These are phyloP conservation scores for Hippocampus barbouri DNA, from an alignment of 2,113 vertebrate genomes.

Conservation along the genomic window DNA sequence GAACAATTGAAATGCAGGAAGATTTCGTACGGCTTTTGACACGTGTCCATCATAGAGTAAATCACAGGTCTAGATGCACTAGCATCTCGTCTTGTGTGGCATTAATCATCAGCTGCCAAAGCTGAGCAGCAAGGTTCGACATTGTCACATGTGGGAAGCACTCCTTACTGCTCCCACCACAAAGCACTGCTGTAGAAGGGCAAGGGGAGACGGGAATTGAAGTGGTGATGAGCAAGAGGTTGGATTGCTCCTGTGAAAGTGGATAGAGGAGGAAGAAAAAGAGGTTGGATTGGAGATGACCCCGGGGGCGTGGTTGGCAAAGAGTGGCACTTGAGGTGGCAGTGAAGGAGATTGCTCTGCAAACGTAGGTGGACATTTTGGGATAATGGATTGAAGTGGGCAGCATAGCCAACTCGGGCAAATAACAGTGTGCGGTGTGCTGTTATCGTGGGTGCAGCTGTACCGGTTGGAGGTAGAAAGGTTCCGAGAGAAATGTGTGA, in stretches of 20 bases:
- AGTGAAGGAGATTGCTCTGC: conserved; percentile 48
- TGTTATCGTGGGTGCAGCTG: conserved; percentile 33
- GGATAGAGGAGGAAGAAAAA: conserved; percentile 35
- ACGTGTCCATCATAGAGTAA: conserved; percentile 59
- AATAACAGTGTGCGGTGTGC: conserved; percentile 36
- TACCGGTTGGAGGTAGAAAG: conserved; percentile 36
- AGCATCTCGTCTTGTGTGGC: conserved; percentile 68
- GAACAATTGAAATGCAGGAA: conserved; percentile 7
- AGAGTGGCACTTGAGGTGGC: conserved; percentile 44
- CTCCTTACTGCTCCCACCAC: conserved; percentile 46
- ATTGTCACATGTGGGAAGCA: conserved; percentile 61
- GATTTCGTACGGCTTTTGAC: conserved; percentile 14
- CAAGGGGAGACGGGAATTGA: conserved; percentile 38
- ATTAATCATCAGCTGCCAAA: conserved; percentile 69
- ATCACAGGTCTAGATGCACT: conserved; percentile 54
- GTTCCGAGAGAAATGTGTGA: conserved; percentile 31
- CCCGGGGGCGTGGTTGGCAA: conserved; percentile 35
- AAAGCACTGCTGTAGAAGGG: conserved; percentile 28
- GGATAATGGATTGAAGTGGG: conserved; percentile 59
- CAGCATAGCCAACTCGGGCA: conserved; percentile 29
- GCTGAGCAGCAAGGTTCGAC: conserved; percentile 66
- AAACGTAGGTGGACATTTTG: conserved; percentile 62
- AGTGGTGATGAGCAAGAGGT: conserved; percentile 38
- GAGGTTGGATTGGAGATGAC: conserved; percentile 40
- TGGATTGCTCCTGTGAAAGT: conserved; percentile 55